Conservation (phyloP, 1,140 invertebrate species). For the Zaprionus africanus region DNA sequence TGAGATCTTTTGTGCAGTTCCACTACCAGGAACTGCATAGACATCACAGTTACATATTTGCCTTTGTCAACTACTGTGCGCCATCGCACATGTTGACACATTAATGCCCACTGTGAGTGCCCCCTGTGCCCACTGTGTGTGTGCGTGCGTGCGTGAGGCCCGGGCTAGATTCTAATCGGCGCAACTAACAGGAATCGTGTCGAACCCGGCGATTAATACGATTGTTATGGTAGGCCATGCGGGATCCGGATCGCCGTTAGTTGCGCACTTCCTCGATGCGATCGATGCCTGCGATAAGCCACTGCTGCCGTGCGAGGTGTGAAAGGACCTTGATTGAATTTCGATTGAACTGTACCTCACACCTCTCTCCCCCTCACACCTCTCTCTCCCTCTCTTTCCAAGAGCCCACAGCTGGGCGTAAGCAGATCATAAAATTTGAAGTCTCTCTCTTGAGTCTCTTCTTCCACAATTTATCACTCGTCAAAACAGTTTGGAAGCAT, state of each 20-base stretch:
- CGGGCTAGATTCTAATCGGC: conserved; percentile 71
- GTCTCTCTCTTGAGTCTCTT: not conserved
- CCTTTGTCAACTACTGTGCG: conserved; percentile 38
- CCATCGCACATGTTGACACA: conserved; percentile 79
- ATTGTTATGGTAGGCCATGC: conserved; percentile 49
- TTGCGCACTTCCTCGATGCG: conserved; percentile 48
- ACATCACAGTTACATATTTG: conserved; percentile 54
- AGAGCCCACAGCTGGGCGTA: conserved; percentile 61
- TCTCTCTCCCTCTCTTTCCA: conserved; percentile 2
- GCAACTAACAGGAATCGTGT: conserved; percentile 80
- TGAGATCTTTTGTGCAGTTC: conserved; percentile 29
- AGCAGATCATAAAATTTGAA: conserved; percentile 73
- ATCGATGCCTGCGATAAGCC: conserved; percentile 37
- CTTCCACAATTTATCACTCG: not conserved
- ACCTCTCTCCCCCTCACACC: not conserved
- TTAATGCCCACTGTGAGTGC: conserved; percentile 59
- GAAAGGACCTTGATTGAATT: conserved; percentile 57
- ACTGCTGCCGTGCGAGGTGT: conserved; percentile 42
- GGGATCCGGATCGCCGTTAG: conserved; percentile 44
- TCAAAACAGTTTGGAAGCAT: not conserved
- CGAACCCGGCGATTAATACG: conserved; percentile 68
- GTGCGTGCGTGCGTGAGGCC: conserved; percentile 60
- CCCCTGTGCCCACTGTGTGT: conserved; percentile 30
- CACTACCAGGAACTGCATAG: conserved; percentile 70
- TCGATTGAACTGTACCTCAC: conserved; percentile 40